phyloP scores from a whole-genome alignment of 2,113 vertebrate genomes.

The Apodemus sylvaticus region DNA sequence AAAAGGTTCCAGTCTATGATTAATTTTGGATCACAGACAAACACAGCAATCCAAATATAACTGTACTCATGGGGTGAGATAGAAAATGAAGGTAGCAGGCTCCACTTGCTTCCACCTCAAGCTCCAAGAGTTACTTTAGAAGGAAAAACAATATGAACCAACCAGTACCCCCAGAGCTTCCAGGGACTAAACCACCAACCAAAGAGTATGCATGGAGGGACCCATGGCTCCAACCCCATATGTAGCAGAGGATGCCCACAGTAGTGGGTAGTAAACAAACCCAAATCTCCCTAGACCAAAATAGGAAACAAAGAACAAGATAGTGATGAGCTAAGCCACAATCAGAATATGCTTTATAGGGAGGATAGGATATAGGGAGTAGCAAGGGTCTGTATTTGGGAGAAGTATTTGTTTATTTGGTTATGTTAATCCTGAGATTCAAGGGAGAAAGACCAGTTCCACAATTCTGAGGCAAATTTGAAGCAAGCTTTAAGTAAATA shows the following conservation, averaged over 20 bases:
- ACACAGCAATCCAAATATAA: slow-evolving; percentile 11
- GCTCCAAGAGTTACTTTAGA: background rate
- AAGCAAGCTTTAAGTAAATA: background rate
- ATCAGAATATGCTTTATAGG: background rate
- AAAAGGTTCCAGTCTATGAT: slow-evolving; percentile 24
- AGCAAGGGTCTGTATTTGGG: background rate
- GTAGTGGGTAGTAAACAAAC: background rate
- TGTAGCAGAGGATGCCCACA: too few species aligned
- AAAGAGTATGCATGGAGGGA: too few species aligned
- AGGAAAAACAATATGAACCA: too few species aligned
- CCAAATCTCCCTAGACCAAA: background rate
- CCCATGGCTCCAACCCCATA: too few species aligned
- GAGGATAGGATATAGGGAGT: background rate
- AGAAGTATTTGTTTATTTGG: background rate
- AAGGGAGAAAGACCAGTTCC: background rate
- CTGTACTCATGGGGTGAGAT: background rate
- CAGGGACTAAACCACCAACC: too few species aligned
- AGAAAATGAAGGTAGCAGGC: background rate
- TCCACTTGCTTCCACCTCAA: background rate
- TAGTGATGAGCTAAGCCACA: too few species aligned
- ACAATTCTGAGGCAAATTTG: background rate
- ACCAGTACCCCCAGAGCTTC: too few species aligned
- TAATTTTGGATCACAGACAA: slow-evolving; percentile 44
- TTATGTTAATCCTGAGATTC: background rate
- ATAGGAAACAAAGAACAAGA: background rate